Conservation (phyloP, 2,888 invertebrate species). For the Apotomis capreana region DNA sequence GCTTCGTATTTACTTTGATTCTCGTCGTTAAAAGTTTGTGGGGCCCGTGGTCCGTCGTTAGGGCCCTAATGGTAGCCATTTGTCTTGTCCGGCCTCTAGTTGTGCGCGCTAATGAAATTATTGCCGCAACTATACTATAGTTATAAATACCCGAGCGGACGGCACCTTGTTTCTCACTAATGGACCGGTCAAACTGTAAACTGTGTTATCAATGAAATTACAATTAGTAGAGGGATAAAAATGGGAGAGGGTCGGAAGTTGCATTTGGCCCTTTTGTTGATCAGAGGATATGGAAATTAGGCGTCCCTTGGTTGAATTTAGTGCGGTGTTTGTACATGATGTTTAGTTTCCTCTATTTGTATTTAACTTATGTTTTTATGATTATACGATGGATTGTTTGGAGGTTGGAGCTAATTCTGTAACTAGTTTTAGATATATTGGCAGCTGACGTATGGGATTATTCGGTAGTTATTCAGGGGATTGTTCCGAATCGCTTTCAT, state of each 20-base stretch:
- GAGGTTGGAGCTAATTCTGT: not conserved
- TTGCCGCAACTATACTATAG: constrained; percentile 83
- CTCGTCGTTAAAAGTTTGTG: constrained; percentile 82
- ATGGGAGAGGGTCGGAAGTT: constrained; percentile 74
- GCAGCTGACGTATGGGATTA: too few relatives aligned
- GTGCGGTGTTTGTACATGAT: constrained; percentile 33
- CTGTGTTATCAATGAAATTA: constrained; percentile 84
- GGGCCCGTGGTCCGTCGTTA: constrained; percentile 81
- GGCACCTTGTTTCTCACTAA: constrained; percentile 81
- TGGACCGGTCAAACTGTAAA: constrained; percentile 84
- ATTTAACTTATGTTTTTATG: constrained; percentile 14
- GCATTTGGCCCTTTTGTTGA: constrained; percentile 67
- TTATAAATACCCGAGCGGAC: constrained; percentile 80
- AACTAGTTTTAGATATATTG: too few relatives aligned
- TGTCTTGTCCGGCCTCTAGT: constrained; percentile 83
- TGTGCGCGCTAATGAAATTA: constrained; percentile 84
- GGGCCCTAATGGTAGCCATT: constrained; percentile 83
- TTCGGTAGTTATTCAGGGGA: too few relatives aligned
- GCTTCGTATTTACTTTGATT: constrained; percentile 83
- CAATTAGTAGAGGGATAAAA: constrained; percentile 80
- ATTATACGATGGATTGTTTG: constrained; percentile 2
- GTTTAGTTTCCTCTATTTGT: constrained; percentile 29
- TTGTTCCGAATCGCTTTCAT: too few relatives aligned
- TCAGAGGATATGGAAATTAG: constrained; percentile 59
- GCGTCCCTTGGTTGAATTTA: constrained; percentile 41